A percentile compares a stretch with the other conserved stretches of the same genome.
phyloP scores from a whole-genome alignment of 2,797 vertebrate genomes.

The Novumbra hubbsi region DNA sequence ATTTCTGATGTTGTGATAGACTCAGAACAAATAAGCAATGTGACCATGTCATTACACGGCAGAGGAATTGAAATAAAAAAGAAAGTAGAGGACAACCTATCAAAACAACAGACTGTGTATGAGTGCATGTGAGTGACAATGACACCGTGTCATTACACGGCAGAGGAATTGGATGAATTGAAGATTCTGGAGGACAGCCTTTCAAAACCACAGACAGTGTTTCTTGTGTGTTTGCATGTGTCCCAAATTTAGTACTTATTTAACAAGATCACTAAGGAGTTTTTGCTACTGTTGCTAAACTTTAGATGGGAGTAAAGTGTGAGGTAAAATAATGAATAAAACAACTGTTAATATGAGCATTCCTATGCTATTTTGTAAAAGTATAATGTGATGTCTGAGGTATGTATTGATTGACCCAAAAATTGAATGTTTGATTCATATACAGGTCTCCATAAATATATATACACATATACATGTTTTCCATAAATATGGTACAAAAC shows the following conservation, averaged over 20 bases:
- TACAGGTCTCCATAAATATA: too few relatives aligned
- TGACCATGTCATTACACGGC: not conserved
- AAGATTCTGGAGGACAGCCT: not conserved
- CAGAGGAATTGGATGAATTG: not conserved
- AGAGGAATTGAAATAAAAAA: not conserved
- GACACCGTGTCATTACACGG: not conserved
- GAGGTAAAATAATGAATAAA: too few relatives aligned
- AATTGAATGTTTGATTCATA: too few relatives aligned
- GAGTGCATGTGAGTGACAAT: not conserved
- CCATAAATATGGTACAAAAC: too few relatives aligned
- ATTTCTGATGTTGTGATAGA: constrained; percentile 1
- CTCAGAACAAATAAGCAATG: not conserved
- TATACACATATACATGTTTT: too few relatives aligned
- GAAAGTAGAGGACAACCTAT: not conserved
- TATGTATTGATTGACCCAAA: too few relatives aligned
- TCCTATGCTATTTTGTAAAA: too few relatives aligned
- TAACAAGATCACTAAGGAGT: too few relatives aligned
- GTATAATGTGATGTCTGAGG: too few relatives aligned
- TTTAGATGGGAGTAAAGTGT: too few relatives aligned
- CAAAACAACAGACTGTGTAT: not conserved
- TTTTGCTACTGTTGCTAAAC: too few relatives aligned
- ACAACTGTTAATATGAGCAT: too few relatives aligned
- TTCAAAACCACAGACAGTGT: not conserved
- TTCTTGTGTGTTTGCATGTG: not conserved
- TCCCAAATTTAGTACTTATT: not conserved